phyloP scores from a whole-genome alignment of 2,113 vertebrate species.

The Pedionomus torquatus region DNA sequence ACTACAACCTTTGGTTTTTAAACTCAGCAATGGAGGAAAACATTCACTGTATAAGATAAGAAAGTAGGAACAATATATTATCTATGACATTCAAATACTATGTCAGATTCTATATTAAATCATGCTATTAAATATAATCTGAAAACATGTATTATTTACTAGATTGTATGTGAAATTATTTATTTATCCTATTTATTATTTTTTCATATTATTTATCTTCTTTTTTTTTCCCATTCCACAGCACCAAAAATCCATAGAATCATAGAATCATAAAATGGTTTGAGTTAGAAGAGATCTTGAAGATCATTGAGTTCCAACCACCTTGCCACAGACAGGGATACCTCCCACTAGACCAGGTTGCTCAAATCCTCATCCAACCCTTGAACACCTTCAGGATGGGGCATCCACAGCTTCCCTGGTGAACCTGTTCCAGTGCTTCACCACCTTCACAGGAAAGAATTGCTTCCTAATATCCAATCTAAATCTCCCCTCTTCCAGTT shows the following conservation, averaged over 20 bases:
- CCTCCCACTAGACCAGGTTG: too few species aligned
- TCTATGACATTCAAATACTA: background rate
- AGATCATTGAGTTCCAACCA: too few species aligned
- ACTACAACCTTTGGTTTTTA: background rate
- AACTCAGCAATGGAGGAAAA: background rate
- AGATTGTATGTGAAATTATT: background rate
- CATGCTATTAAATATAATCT: background rate
- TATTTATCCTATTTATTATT: background rate
- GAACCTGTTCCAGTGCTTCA: too few species aligned
- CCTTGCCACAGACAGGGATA: too few species aligned
- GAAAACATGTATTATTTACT: fast-evolving
- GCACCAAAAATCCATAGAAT: background rate
- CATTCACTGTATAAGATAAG: background rate
- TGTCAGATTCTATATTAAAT: background rate
- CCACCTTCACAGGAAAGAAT: too few species aligned
- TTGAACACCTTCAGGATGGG: too few species aligned
- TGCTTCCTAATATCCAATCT: too few species aligned
- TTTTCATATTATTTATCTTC: background rate
- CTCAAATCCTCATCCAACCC: too few species aligned
- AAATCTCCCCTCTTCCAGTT: too few species aligned
- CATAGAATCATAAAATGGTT: too few species aligned
- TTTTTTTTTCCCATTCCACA: background rate
- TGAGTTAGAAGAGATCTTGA: too few species aligned
- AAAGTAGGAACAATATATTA: background rate
- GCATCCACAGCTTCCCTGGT: too few species aligned